A percentile compares a stretch with the other conserved stretches of the same genome.
Conservation (phyloP, 2,797 vertebrate genomes). For the Sebastes alutus region DNA sequence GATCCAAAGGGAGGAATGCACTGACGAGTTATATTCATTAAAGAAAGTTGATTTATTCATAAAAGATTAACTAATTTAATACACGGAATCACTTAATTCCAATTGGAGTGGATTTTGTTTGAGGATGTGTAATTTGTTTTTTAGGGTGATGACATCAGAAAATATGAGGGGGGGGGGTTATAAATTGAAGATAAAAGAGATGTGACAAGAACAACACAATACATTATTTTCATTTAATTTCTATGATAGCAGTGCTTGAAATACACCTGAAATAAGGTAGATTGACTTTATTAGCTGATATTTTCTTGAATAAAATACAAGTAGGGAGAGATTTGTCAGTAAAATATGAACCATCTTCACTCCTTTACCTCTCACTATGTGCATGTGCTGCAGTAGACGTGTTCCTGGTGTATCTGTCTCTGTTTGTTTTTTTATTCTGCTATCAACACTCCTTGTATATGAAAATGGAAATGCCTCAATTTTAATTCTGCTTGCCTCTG, state of each 20-base stretch:
- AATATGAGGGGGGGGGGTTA: too few species aligned
- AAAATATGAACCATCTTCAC: not conserved
- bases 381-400: not conserved
- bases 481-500: not conserved
- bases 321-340: not conserved
- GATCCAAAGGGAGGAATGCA: too few species aligned
- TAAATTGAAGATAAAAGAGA: too few species aligned
- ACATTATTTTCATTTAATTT: not conserved
- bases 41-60: too few species aligned
- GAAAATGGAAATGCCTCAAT: constrained; percentile 7
- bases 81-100: too few species aligned
- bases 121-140: too few species aligned
- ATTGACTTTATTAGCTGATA: not conserved
- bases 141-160: too few species aligned
- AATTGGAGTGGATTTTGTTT: too few species aligned
- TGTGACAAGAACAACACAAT: not conserved
- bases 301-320: not conserved
- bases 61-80: too few species aligned
- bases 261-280: not conserved
- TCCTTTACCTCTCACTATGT: not conserved
- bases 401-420: not conserved
- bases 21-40: too few species aligned
- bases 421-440: not conserved
- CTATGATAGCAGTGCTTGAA: not conserved
- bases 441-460: not conserved